Conservation (phyloP, 1,140 invertebrate species). For the Drosophila pseudoobscura region DNA sequence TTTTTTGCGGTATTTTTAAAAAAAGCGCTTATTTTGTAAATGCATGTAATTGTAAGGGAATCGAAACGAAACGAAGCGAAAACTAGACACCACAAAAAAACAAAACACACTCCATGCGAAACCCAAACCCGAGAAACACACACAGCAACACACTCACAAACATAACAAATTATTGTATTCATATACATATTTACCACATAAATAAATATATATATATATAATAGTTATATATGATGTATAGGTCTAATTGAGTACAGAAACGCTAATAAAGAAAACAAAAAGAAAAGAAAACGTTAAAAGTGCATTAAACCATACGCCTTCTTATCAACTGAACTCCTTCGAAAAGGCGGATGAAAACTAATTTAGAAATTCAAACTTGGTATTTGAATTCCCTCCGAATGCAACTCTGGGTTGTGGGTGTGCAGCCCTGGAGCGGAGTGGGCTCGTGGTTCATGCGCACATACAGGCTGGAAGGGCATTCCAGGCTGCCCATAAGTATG, state of each 20-base stretch:
- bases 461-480: slow-evolving; percentile 53
- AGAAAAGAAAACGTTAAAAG: slow-evolving; percentile 65
- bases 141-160: slow-evolving; percentile 34
- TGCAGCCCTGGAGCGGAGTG: slow-evolving; percentile 40
- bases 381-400: not conserved
- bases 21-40: slow-evolving; percentile 83
- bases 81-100: slow-evolving; percentile 35
- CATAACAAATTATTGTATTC: slow-evolving; percentile 76
- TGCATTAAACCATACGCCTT: slow-evolving; percentile 60
- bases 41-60: slow-evolving; percentile 82
- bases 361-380: too few relatives aligned
- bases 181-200: slow-evolving; percentile 75
- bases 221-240: slow-evolving; percentile 79
- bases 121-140: slow-evolving; percentile 25
- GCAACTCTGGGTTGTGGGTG: slow-evolving; percentile 26
- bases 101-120: slow-evolving; percentile 18
- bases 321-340: slow-evolving; percentile 1
- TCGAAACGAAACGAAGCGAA: slow-evolving; percentile 46
- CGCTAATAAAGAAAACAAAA: slow-evolving; percentile 64
- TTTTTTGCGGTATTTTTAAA: slow-evolving; percentile 83
- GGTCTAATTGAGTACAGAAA: slow-evolving; percentile 75
- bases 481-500: slow-evolving; percentile 73
- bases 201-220: slow-evolving; percentile 73
- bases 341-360: too few relatives aligned
- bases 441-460: slow-evolving; percentile 26